A percentile compares a stretch with the other conserved stretches of the same genome.
Conservation (phyloP, 2,797 vertebrate genomes). For the Hipposideros larvatus region DNA sequence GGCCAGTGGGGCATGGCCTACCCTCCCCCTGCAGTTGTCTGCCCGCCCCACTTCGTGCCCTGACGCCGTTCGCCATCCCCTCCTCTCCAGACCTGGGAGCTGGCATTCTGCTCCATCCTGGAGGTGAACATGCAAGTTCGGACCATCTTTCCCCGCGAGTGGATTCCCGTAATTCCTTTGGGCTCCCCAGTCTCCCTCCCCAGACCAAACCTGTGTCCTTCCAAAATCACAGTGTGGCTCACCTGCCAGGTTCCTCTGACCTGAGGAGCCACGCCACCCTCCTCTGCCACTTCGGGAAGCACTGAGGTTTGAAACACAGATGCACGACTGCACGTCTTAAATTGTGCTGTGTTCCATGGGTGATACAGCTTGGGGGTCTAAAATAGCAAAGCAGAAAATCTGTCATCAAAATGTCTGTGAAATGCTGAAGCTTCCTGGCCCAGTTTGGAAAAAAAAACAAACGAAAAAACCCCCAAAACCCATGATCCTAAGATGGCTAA, state of each 20-base stretch:
- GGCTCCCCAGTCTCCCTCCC: neutral
- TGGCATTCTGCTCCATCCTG: neutral
- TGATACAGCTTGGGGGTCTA: conserved; percentile 81
- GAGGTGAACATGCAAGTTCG: neutral
- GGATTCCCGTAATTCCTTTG: rapidly evolving
- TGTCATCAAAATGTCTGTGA: conserved; percentile 85
- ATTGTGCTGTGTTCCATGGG: conserved; percentile 81
- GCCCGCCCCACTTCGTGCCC: neutral
- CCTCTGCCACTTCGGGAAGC: neutral
- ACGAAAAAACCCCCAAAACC: neutral
- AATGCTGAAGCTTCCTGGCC: conserved; percentile 86
- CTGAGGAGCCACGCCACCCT: neutral
- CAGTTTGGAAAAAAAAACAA: conserved; percentile 58
- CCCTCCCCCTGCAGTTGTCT: neutral
- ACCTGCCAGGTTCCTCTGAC: neutral
- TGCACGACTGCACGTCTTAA: conserved; percentile 73
- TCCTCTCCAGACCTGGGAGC: neutral
- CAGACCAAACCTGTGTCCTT: neutral
- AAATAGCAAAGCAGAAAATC: conserved; percentile 87
- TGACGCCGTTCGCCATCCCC: rapidly evolving
- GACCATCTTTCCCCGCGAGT: rapidly evolving
- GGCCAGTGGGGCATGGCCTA: neutral
- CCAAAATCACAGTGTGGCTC: neutral
- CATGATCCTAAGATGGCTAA: conserved; percentile 80
- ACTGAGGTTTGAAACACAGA: conserved; percentile 79